Conservation (phyloP, 1,140 invertebrate species). For the Brachionus sp. region DNA sequence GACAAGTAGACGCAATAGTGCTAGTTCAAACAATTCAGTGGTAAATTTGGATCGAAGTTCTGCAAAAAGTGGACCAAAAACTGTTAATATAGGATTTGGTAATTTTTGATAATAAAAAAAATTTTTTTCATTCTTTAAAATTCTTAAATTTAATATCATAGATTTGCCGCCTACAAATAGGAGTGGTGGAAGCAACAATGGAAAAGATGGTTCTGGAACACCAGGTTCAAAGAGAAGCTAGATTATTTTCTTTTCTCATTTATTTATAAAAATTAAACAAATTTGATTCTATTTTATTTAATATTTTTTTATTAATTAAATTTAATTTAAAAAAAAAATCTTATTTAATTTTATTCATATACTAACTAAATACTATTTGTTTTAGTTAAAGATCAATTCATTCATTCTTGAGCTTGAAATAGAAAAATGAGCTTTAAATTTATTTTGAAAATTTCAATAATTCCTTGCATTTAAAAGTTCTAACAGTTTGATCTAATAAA, state of each 20-base stretch:
- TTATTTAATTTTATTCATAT: neutral
- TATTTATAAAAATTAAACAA: neutral
- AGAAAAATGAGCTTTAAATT: no score
- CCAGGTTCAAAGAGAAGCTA: neutral
- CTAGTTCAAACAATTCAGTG: conserved; percentile 24
- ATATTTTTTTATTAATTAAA: neutral
- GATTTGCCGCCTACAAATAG: conserved; percentile 33
- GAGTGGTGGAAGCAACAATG: conserved; percentile 8
- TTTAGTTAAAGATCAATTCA: no score
- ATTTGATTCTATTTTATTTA: no score
- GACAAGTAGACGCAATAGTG: conserved; percentile 36
- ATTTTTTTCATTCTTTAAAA: no score
- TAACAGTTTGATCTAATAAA: no score
- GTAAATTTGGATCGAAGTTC: conserved; percentile 20
- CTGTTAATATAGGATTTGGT: conserved; percentile 40
- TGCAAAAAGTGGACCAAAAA: neutral
- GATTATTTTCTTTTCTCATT: neutral
- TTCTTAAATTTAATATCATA: neutral
- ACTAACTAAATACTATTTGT: no score
- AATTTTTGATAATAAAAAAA: neutral
- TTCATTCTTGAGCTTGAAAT: no score
- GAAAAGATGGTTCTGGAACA: neutral
- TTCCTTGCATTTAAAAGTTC: no score
- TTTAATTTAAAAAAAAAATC: neutral
- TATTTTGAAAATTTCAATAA: no score